Evolutionary conservation across 2,888 invertebrate species (phyloP), one percentile per base, ranked within the genome.

Genomic region (Osmoderma eremita): DNA sequence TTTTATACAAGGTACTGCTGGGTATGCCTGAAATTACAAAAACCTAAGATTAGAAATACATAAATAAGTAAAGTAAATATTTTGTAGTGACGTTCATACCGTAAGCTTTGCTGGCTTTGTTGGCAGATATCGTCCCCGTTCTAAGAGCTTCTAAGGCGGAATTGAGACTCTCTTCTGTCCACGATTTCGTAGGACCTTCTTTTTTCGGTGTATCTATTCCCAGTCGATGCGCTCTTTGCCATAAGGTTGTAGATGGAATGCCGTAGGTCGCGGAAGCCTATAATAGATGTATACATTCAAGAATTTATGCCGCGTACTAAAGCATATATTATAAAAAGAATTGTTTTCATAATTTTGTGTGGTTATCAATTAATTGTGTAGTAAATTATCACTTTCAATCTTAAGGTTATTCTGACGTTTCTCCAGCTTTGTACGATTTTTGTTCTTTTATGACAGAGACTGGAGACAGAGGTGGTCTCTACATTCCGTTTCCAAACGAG

Each of bases 151-250:
- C 92, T 72, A 95, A 84, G 0, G 95, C 95, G 66, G 87, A 91
- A 73, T 92, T 90, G 68, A 95, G 83, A 76, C 92, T 93, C 71
- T 91, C 91, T 81, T 94, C 93, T 73, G 91, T 92, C 95, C 95
- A 95, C 4, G 93, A 91, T 83, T 94, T 93, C 62, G 92, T 89
- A 10, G 90, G 90, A 45, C 93, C 93, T 79, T 94, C 94, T 83
- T 93, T 93, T 85, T 95, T 95, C 67, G 94, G 94, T 70, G 94
- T 95, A 83, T 94, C 94, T 80, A 95, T 95, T 73, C 94, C 94
- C 78, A 94, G 84, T 64, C 93, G 87, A 83, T 94, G 94, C 36
- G 95, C 95, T 73, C 94, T 87, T 83, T 95, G 94, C 95, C 95
- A 95, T 39, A 95, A 85, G 12, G 94, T 95, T 58, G 95, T 95